A percentile compares a stretch with the other conserved stretches of the same genome.
phyloP scores from a whole-genome alignment of 2,113 vertebrate genomes.

The Chloropsis hardwickii region DNA sequence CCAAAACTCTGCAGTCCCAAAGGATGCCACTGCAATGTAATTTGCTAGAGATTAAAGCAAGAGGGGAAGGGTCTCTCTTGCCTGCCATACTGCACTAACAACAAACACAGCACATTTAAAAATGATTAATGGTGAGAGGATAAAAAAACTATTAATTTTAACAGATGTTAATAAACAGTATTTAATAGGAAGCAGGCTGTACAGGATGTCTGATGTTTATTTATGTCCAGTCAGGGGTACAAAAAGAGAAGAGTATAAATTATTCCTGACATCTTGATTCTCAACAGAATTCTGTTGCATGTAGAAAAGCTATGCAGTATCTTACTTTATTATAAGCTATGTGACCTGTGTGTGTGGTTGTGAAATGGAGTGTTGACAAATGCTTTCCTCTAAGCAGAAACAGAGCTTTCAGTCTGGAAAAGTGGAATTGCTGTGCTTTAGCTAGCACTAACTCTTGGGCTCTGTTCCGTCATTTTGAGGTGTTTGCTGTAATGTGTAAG shows the following conservation, averaged over 20 bases:
- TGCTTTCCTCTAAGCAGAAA: constrained; percentile 1
- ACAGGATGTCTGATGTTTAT: constrained; percentile 28
- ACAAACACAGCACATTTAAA: constrained; percentile 15
- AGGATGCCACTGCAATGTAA: constrained; percentile 3
- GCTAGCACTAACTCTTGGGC: not conserved
- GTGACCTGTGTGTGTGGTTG: not conserved
- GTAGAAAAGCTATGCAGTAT: not conserved
- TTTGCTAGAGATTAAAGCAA: constrained; percentile 36
- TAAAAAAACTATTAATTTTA: constrained; percentile 44
- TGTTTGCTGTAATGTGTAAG: not conserved
- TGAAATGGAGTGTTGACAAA: constrained; percentile 26
- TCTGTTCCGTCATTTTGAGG: not conserved
- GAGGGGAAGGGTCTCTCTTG: constrained; percentile 6
- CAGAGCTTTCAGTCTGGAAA: not conserved
- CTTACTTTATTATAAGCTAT: constrained; percentile 19
- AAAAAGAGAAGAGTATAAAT: constrained; percentile 42
- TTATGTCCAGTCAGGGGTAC: not conserved
- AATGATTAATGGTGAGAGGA: constrained; percentile 37
- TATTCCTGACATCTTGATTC: constrained; percentile 44
- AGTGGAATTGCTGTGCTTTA: not conserved
- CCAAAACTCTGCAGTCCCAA: constrained; percentile 19
- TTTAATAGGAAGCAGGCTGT: constrained; percentile 37
- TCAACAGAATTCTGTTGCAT: not conserved
- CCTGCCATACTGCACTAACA: constrained; percentile 7
- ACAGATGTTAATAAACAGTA: constrained; percentile 43